Base-by-base conservation (phyloP, 1,140 invertebrate species). In the Drosophila yakuba region DNA sequence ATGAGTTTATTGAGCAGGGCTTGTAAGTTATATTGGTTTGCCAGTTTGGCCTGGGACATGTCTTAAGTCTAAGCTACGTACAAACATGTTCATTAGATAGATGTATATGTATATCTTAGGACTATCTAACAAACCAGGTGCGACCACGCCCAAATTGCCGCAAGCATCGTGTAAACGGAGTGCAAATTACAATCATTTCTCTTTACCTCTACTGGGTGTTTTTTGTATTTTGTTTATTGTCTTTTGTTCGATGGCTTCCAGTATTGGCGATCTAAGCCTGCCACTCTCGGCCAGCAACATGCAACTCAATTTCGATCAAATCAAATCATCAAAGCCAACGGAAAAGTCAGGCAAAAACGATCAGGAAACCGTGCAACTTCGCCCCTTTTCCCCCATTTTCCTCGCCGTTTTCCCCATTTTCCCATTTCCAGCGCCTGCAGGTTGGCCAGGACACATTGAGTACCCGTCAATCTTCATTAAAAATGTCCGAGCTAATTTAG, bases 181-280 rank as follows among this genome's bases (percentile, higher is more conserved):
- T 86, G 82, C 74, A 88, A 86, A 86, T 86, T 86, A 88, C 71
- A 86, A 86, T 69, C 48, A 78, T 86, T 78, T 77, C 48, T 35
- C 15, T 17, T 71, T 78, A 28, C 51, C 48, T 57, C 35, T 48
- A 45, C 55, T 61, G 63, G 57, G 23, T 78, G 38, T 56, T 55
- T 60, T 59, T 41, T 59, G 55, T 50, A 38, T 56, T 43, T 54
- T 50, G 7, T 17, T 78, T 38, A 51, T 50, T 55, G 48, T 50
- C 55, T 59, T 50, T 41, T 56, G 35, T 54, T 50, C 23, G 51
- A 63, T 57, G 44, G 73, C 76, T 80, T 72, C 78, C 76, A 66
- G 66, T 76, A 57, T 71, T 68, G 58, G 52, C 55, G n/a, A 67
- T 59, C 51, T 58, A 50, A 45, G 61, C 50, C 72, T 56, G 56